phyloP scores from a whole-genome alignment of 2,888 invertebrate species.

The Drosophila lutescens region DNA sequence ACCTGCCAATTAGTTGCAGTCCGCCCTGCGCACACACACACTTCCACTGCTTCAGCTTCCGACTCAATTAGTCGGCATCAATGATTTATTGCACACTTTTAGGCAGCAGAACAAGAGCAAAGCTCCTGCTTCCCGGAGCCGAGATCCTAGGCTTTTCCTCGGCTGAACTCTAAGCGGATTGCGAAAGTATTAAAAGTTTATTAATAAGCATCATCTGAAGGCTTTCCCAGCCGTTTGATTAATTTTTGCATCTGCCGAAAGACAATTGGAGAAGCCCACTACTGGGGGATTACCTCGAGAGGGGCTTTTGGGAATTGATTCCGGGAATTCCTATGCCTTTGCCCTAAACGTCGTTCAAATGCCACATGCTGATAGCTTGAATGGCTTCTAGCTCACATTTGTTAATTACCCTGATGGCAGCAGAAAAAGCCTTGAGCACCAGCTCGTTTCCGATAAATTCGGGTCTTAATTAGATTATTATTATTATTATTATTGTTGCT shows the following conservation, averaged over 20 bases:
- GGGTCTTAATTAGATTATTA: conserved; percentile 73
- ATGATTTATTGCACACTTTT: conserved; percentile 48
- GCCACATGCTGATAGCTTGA: conserved; percentile 1
- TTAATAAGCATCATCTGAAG: conserved; percentile 49
- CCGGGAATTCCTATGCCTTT: conserved; percentile 1
- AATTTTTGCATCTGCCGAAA: not conserved
- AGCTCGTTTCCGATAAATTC: conserved; percentile 46
- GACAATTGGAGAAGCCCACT: conserved; percentile 14
- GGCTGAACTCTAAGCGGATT: conserved; percentile 35
- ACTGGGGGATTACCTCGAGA: not conserved
- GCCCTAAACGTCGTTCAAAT: not conserved
- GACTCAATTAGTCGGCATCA: conserved; percentile 53
- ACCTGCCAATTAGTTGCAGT: conserved; percentile 41
- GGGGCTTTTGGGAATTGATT: not conserved
- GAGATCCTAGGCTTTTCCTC: conserved; percentile 6
- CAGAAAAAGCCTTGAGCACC: conserved; percentile 13
- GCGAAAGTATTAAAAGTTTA: conserved; percentile 43
- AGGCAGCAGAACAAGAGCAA: conserved; percentile 18
- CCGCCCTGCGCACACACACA: conserved; percentile 2
- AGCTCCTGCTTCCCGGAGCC: conserved; percentile 4
- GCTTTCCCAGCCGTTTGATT: not conserved
- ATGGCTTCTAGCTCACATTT: conserved; percentile 12
- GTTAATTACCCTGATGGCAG: conserved; percentile 22
- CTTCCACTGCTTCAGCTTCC: conserved; percentile 21
- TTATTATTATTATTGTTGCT: conserved; percentile 49